A percentile compares a stretch with the other conserved stretches of the same genome.
phyloP scores from a whole-genome alignment of 2,888 invertebrate species.

The Drosophila paranaensis region DNA sequence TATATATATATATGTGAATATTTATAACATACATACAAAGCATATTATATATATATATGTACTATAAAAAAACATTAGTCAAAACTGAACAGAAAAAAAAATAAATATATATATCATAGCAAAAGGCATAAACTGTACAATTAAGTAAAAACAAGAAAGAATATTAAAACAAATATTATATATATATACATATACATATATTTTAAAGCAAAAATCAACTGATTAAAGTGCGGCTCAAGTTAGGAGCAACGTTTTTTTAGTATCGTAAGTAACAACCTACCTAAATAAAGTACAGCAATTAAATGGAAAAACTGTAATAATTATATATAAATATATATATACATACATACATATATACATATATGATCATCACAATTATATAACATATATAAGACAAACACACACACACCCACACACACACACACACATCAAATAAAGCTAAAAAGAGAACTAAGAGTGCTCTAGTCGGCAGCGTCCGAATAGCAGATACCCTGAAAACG shows the following conservation, averaged over 20 bases:
- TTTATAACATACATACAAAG: constrained; percentile 52
- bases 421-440: constrained; percentile 45
- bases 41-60: constrained; percentile 29
- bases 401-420: constrained; percentile 7
- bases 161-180: constrained; percentile 51
- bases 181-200: constrained; percentile 60
- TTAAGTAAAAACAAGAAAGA: constrained; percentile 40
- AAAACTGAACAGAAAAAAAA: constrained; percentile 43
- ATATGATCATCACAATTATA: constrained; percentile 7
- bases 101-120: constrained; percentile 56
- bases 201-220: constrained; percentile 69
- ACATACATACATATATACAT: constrained; percentile 3
- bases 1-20: constrained; percentile 61
- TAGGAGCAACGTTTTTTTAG: constrained; percentile 69
- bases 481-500: constrained; percentile 1
- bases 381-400: constrained; percentile 11
- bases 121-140: constrained; percentile 66
- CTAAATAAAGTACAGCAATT: constrained; percentile 58
- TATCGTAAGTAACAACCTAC: constrained; percentile 76
- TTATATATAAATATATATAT: constrained; percentile 3
- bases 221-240: constrained; percentile 69
- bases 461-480: constrained; percentile 8
- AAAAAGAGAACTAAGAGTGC: constrained; percentile 37
- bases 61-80: constrained; percentile 49
- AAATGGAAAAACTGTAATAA: constrained; percentile 36